A percentile compares a stretch with the other conserved stretches of the same genome.
Evolutionary conservation across 2,888 invertebrate species (phyloP).

Genomic region (Cephus nigrinus): DNA sequence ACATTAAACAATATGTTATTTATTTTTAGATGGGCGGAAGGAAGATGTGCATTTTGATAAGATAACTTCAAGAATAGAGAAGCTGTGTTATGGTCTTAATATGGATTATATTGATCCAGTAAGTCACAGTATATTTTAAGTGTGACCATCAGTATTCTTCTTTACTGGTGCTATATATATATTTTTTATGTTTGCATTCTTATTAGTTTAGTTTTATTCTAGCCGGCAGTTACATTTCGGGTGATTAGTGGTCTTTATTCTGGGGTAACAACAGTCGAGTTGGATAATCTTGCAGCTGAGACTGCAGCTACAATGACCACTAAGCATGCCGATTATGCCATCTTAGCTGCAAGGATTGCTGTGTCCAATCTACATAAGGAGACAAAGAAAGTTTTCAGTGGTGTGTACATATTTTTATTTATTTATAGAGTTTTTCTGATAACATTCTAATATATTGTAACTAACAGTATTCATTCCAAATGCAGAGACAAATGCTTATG

Average conservation of each 20-base stretch:
- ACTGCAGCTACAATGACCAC: constrained; percentile 99
- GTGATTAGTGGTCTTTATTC: constrained; percentile 95
- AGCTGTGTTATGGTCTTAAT: constrained; percentile 94
- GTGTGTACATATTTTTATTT: constrained; percentile 65
- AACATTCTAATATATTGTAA: too few relatives aligned
- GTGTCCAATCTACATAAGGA: constrained; percentile 98
- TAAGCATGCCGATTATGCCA: constrained; percentile 96
- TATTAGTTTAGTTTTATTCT: constrained; percentile 13
- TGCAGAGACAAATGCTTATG: too few relatives aligned
- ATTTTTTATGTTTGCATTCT: neutral
- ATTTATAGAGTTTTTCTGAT: neutral
- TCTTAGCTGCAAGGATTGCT: constrained; percentile 89
- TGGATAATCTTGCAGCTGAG: constrained; percentile 98
- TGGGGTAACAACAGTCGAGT: constrained; percentile 95
- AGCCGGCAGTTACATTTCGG: constrained; percentile 87
- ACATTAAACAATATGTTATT: constrained; percentile 12
- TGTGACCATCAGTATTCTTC: neutral
- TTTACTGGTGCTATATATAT: neutral
- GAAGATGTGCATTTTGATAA: constrained; percentile 97
- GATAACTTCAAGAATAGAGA: constrained; percentile 95
- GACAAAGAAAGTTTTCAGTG: constrained; percentile 93
- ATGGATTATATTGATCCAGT: constrained; percentile 97
- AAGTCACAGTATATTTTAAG: constrained; percentile 62
- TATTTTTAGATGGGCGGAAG: constrained; percentile 80
- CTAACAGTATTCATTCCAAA: too few relatives aligned